These are phyloP conservation scores for Seira ritae DNA, from an alignment of 2,888 invertebrate genomes.

Conservation along the genomic window DNA sequence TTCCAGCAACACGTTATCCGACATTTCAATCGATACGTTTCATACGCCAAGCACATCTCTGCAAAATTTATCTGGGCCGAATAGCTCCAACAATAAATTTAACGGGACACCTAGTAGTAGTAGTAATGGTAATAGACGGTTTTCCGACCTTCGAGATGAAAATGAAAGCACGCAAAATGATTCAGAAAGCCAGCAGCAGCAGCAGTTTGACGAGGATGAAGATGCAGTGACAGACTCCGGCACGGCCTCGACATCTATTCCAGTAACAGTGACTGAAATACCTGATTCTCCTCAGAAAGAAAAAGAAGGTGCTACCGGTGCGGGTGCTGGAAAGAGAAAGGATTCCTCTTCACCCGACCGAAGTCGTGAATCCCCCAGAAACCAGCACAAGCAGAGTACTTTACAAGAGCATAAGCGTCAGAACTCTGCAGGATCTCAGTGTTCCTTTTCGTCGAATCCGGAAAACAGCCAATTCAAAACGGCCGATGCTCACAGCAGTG, in stretches of 20 bases:
- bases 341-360: not conserved
- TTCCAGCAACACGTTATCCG: slow-evolving; percentile 10
- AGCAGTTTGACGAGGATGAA: slow-evolving; percentile 27
- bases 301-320: not conserved
- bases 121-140: not conserved
- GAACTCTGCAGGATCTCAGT: slow-evolving; percentile 59
- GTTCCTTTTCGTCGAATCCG: slow-evolving; percentile 52
- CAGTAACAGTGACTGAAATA: slow-evolving; percentile 31
- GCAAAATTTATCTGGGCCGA: slow-evolving; percentile 62
- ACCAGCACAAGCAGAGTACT: not conserved
- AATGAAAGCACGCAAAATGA: not conserved
- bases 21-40: slow-evolving; percentile 56
- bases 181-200: not conserved
- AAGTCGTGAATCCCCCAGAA: not conserved
- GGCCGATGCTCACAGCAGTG: slow-evolving; percentile 57
- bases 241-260: slow-evolving; percentile 22
- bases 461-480: slow-evolving; percentile 64
- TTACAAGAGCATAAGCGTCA: slow-evolving; percentile 49
- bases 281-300: not conserved
- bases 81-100: not conserved
- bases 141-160: slow-evolving; percentile 19
- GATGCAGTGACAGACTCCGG: slow-evolving; percentile 18
- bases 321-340: not conserved
- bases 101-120: too few relatives aligned
- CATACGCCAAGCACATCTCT: slow-evolving; percentile 71